phyloP scores from a whole-genome alignment of 2,113 vertebrate species.

The Sigmodon hispidus region DNA sequence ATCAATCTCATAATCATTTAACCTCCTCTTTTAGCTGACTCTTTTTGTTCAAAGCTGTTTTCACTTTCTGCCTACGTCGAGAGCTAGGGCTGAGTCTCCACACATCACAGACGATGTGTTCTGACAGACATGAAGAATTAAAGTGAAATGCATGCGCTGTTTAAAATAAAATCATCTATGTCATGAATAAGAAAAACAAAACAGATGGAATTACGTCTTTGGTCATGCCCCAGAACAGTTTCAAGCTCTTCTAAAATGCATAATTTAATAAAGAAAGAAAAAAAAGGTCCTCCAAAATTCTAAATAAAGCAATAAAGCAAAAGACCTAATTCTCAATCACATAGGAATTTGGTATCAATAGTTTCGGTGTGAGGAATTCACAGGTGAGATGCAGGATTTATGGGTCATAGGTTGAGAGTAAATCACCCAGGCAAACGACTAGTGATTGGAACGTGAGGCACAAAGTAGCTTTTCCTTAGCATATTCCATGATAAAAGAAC shows the following conservation, averaged over 20 bases:
- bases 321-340: slow-evolving; percentile 80
- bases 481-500: slow-evolving; percentile 46
- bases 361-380: slow-evolving; percentile 74
- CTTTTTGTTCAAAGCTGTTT: slow-evolving; percentile 74
- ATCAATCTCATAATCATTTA: slow-evolving; percentile 59
- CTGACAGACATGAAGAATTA: slow-evolving; percentile 84
- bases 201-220: slow-evolving; percentile 82
- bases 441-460: slow-evolving; percentile 70
- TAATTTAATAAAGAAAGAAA: slow-evolving; percentile 85
- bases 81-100: slow-evolving; percentile 60
- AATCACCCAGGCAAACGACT: slow-evolving; percentile 67
- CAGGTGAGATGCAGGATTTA: slow-evolving; percentile 75
- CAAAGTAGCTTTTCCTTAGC: slow-evolving; percentile 74
- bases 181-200: slow-evolving; percentile 84
- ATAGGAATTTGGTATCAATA: slow-evolving; percentile 84
- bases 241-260: slow-evolving; percentile 79
- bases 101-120: slow-evolving; percentile 82
- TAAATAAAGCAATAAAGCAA: slow-evolving; percentile 84
- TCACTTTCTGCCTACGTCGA: slow-evolving; percentile 78
- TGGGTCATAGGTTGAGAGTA: slow-evolving; percentile 67
- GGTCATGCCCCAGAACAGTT: slow-evolving; percentile 84
- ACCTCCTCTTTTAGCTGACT: background rate
- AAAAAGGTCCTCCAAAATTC: slow-evolving; percentile 72
- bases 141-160: slow-evolving; percentile 80
- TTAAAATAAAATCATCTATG: slow-evolving; percentile 84